Evolutionary conservation across 2,888 invertebrate species (phyloP).

Genomic region (Agrotis segetum): DNA sequence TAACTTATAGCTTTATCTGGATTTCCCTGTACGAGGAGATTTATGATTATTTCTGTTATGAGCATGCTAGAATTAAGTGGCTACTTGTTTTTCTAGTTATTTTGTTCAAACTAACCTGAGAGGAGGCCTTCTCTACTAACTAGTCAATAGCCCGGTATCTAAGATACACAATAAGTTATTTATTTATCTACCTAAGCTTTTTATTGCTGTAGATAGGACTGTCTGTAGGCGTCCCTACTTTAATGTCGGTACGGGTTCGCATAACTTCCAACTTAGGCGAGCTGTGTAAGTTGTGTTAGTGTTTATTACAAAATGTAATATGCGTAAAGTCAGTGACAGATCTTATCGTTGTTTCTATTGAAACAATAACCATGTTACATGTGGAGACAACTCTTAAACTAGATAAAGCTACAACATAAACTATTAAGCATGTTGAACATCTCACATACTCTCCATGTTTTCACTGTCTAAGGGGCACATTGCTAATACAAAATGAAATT

Average conservation of each 20-base stretch:
- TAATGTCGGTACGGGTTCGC: slow-evolving; percentile 4
- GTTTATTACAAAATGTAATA: slow-evolving; percentile 35
- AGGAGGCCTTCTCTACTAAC: background rate
- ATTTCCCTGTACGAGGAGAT: slow-evolving; percentile 62
- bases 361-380: slow-evolving; percentile 42
- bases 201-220: slow-evolving; percentile 8
- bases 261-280: slow-evolving; percentile 15
- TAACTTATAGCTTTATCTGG: slow-evolving; percentile 73
- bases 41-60: slow-evolving; percentile 46
- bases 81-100: slow-evolving; percentile 21
- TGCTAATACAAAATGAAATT: slow-evolving; percentile 86
- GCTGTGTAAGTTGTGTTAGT: background rate
- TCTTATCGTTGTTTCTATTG: slow-evolving; percentile 19
- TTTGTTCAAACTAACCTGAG: slow-evolving; percentile 8
- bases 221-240: background rate
- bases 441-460: slow-evolving; percentile 73
- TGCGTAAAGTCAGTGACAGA: slow-evolving; percentile 18
- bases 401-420: slow-evolving; percentile 63
- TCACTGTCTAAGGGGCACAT: slow-evolving; percentile 72
- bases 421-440: slow-evolving; percentile 69
- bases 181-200: background rate
- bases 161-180: background rate
- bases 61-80: slow-evolving; percentile 22
- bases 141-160: background rate
- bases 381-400: slow-evolving; percentile 44